These are phyloP conservation scores for Myripristis jacobus DNA, from an alignment of 2,797 vertebrate species.

Conservation along the genomic window DNA sequence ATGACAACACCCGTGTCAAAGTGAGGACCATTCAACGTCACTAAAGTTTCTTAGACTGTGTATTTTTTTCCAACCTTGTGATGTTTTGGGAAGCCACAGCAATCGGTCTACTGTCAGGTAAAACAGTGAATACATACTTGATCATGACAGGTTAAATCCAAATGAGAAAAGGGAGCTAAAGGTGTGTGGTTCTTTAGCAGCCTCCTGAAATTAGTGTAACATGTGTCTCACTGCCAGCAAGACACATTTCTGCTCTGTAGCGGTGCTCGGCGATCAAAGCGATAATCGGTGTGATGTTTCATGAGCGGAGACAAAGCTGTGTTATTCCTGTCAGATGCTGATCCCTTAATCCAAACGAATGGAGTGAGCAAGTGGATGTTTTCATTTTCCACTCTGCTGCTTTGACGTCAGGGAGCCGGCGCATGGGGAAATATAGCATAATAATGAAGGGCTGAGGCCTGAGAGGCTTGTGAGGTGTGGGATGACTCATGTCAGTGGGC, in stretches of 20 bases:
- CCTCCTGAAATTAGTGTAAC: background rate
- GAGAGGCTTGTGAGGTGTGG: background rate
- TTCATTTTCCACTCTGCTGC: background rate
- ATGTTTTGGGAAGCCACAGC: no score
- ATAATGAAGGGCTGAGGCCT: background rate
- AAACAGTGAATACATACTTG: no score
- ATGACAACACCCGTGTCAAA: background rate
- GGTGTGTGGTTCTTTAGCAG: background rate
- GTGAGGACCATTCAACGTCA: no score
- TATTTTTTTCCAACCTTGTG: no score
- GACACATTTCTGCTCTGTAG: background rate
- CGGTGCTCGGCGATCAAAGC: background rate
- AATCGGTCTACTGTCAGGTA: no score
- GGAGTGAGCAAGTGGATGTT: background rate
- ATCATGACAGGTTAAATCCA: no score
- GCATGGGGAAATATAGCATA: background rate
- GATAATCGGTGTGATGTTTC: background rate
- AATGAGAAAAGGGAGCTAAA: no score
- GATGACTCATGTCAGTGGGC: slow-evolving; percentile 26
- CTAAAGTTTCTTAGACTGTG: no score
- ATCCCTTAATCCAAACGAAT: background rate
- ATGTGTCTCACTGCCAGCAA: background rate
- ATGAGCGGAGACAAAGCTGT: background rate
- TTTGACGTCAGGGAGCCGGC: slow-evolving; percentile 18
- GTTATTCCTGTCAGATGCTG: background rate